phyloP scores from a whole-genome alignment of 64 coral and sea anemone genomes.

The Stichodactyla helianthus region DNA sequence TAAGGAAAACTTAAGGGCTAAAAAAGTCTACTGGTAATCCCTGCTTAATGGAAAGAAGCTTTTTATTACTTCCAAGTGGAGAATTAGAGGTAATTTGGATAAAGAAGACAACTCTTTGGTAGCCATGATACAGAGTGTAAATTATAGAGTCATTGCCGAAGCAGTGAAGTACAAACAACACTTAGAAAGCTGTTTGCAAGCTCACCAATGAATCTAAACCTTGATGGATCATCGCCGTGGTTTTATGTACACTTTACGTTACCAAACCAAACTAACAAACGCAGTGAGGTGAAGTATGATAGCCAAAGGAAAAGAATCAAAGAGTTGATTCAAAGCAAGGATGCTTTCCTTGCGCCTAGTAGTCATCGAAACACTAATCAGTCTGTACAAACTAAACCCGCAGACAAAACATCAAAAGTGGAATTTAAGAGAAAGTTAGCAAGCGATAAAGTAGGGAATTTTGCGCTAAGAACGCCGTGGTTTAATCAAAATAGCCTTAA shows the following conservation, averaged over 20 bases:
- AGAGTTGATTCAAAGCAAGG: constrained; percentile 25
- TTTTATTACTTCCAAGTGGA: background rate
- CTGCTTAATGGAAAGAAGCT: background rate
- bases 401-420: background rate
- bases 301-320: constrained; percentile 28
- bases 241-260: background rate
- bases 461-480: background rate
- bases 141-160: background rate
- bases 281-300: background rate
- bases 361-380: background rate
- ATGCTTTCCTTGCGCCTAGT: constrained; percentile 22
- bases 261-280: background rate
- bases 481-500: background rate
- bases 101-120: background rate
- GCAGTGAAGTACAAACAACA: background rate
- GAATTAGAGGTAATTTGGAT: background rate
- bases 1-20: background rate
- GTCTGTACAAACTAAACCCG: background rate
- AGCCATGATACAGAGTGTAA: background rate
- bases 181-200: background rate
- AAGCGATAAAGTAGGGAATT: background rate
- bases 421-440: background rate
- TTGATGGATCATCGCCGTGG: constrained; percentile 20
- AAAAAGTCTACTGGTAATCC: background rate
- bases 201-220: constrained; percentile 8